Evolutionary conservation across 2,797 vertebrate genomes (phyloP), one percentile per base, ranked within the genome.

Genomic region (Notolepis coatsorum): DNA sequence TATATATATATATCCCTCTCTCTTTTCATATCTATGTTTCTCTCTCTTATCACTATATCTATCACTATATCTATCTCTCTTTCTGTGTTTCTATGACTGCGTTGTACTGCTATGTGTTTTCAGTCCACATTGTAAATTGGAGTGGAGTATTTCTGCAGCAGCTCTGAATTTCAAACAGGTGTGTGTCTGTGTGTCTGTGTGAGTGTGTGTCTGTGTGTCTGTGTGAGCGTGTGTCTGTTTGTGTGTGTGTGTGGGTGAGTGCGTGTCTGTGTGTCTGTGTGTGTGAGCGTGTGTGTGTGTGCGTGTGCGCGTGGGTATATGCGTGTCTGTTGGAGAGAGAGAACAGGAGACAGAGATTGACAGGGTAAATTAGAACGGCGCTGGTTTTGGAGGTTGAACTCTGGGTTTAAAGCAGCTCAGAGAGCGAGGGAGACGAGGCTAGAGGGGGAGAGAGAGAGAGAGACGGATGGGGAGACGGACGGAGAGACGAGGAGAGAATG

Each of bases 301-400:
- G 52, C n/a, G n/a, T n/a, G n/a, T n/a, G n/a, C n/a, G n/a, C n/a
- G n/a, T n/a, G n/a, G n/a, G n/a, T n/a, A n/a, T n/a, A n/a, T n/a
- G n/a, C n/a, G n/a, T n/a, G n/a, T n/a, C n/a, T 66, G 56, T 59
- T 8, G 31, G 45, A 58, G 27, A 13, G 7, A 18, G 37, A 47
- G 1, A 39, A 43, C 35, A 7, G 42, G 41, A 62, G 65, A 59
- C 45, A 31, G 67, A 84, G 86, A 88, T 85, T 84, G 88, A 86
- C 82, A 79, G 77, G 61, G 49, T 77, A 89, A 89, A 90, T 89
- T 89, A 83, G 83, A 74, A 39, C 51, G 61, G 65, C 66, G 61
- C 61, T 60, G 55, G 56, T 73, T 82, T 68, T 71, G n/a, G 61
- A 74, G 70, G 72, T 76, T 75, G 73, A 84, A 82, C 54, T 73